Conservation (phyloP, 2,797 vertebrate species). For the Choloepus didactylus region DNA sequence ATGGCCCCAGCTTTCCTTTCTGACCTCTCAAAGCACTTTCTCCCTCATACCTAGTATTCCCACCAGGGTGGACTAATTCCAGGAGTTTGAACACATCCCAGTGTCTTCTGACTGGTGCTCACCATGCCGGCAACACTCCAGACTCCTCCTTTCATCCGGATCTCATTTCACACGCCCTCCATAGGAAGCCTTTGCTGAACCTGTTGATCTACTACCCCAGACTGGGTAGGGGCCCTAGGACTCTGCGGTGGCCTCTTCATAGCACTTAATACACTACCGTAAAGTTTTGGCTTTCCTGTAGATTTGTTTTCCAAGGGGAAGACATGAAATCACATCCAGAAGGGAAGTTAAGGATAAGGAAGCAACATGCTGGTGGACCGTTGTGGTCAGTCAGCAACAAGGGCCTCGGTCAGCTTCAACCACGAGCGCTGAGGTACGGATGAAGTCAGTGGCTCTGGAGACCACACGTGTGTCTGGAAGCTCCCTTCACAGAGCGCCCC, state of each 20-base stretch:
- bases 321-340: background rate
- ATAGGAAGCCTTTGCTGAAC: background rate
- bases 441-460: background rate
- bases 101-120: background rate
- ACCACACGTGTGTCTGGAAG: background rate
- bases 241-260: background rate
- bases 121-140: background rate
- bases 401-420: background rate
- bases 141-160: background rate
- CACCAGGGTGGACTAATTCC: background rate
- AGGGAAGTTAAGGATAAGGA: background rate
- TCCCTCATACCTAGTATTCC: background rate
- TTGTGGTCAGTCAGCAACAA: background rate
- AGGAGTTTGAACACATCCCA: background rate
- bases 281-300: background rate
- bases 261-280: background rate
- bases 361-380: rapidly evolving
- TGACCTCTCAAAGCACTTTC: background rate
- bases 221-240: background rate
- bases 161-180: background rate
- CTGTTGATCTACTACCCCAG: background rate
- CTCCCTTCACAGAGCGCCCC: background rate
- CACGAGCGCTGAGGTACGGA: background rate
- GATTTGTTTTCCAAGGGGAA: background rate
- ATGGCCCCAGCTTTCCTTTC: background rate